Evolutionary conservation across 37 sponge, comb jelly and placozoan genomes (phyloP).

Genomic region (Hexactinellida sp.): DNA sequence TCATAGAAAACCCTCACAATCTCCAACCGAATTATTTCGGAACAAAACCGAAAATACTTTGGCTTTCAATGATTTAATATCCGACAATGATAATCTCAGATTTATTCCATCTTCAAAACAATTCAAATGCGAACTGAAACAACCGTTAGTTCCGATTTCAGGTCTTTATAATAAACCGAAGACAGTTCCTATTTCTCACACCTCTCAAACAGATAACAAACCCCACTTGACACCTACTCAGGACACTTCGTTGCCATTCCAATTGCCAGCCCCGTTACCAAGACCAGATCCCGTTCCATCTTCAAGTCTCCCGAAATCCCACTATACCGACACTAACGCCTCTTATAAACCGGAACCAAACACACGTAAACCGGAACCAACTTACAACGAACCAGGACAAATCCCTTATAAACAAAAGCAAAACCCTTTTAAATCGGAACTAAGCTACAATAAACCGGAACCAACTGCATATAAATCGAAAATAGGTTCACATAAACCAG

Average conservation of each 20-base stretch:
- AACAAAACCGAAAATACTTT: background rate
- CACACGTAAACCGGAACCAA: background rate
- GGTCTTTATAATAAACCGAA: no score
- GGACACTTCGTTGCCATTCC: background rate
- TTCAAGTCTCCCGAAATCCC: background rate
- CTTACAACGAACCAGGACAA: no score
- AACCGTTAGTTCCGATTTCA: no score
- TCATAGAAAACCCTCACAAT: background rate
- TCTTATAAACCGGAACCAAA: background rate
- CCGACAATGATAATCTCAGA: background rate
- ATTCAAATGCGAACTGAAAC: background rate
- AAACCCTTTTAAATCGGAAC: background rate
- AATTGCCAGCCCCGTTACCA: no score
- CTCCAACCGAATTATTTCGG: background rate
- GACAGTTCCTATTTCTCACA: no score
- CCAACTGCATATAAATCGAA: no score
- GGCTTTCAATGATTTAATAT: background rate
- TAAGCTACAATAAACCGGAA: background rate
- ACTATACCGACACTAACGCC: background rate
- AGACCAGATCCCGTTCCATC: no score
- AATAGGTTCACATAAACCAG: no score
- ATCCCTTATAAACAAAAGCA: no score
- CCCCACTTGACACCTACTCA: background rate
- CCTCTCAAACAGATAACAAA: background rate
- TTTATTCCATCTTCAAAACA: background rate